Evolutionary conservation across 2,113 vertebrate species (phyloP).

Genomic region (Takifugu bimaculatus): DNA sequence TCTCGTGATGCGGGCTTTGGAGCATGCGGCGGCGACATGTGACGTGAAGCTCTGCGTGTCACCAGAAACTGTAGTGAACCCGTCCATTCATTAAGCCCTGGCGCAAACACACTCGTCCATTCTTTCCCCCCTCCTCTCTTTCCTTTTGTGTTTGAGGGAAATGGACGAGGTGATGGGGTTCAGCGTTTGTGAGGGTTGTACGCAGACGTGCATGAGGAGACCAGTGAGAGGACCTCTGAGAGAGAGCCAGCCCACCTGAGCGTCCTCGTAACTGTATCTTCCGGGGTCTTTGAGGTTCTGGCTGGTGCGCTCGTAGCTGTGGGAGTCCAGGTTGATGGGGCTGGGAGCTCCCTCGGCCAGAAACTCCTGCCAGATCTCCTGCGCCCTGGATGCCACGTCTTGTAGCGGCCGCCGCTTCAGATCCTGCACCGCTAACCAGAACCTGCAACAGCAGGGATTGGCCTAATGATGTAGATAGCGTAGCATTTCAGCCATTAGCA

Average conservation of each 20-base stretch:
- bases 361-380: constrained; percentile 97
- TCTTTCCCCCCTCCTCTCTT: constrained; percentile 20
- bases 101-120: constrained; percentile 47
- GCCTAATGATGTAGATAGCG: no score
- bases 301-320: constrained; percentile 94
- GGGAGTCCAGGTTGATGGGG: constrained; percentile 95
- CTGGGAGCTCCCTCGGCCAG: constrained; percentile 91
- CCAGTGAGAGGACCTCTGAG: no score
- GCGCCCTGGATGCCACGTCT: constrained; percentile 83
- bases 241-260: constrained; percentile 78
- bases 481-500: no score
- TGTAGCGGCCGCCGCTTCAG: constrained; percentile 88
- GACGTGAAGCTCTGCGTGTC: constrained; percentile 17
- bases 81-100: constrained; percentile 54
- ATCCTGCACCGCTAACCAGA: constrained; percentile 95
- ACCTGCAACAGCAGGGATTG: constrained; percentile 65
- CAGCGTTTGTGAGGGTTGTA: constrained; percentile 21
- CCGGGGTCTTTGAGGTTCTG: constrained; percentile 95
- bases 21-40: no score
- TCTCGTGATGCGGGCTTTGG: background rate
- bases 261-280: constrained; percentile 93
- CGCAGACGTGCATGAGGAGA: constrained; percentile 3
- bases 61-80: constrained; percentile 31
- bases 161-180: constrained; percentile 25
- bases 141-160: constrained; percentile 25